phyloP scores from a whole-genome alignment of 2,113 vertebrate species.

The Mohoua ochrocephala region DNA sequence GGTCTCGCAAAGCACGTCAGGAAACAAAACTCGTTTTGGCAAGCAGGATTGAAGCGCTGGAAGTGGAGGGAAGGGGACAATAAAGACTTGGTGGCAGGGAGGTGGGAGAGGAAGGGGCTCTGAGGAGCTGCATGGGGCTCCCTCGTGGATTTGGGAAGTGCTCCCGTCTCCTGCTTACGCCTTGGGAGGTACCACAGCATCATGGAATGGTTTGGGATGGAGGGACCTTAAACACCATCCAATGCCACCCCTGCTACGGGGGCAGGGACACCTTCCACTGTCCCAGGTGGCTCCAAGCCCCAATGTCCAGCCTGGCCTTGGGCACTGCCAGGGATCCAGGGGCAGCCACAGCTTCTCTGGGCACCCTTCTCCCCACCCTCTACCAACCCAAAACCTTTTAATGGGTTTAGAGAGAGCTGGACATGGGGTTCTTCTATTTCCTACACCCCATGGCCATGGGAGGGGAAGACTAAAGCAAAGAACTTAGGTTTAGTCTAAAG shows the following conservation, averaged over 20 bases:
- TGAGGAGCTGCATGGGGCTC: not conserved
- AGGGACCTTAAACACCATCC: rapidly evolving
- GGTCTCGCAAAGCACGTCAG: not conserved
- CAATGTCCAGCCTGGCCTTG: not conserved
- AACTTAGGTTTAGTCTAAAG: not conserved
- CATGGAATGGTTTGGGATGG: not conserved
- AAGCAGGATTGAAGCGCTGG: rapidly evolving
- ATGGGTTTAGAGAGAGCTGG: not conserved
- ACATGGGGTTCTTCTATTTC: not conserved
- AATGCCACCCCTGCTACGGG: not conserved
- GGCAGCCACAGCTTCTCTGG: not conserved
- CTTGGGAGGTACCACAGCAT: not conserved
- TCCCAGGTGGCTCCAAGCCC: not conserved
- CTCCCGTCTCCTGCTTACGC: not conserved
- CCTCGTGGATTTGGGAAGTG: not conserved
- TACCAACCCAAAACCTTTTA: not conserved
- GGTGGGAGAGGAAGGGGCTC: not conserved
- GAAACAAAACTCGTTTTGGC: not conserved
- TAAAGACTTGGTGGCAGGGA: not conserved
- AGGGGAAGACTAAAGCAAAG: not conserved
- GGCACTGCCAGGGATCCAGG: not conserved
- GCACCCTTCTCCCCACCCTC: not conserved
- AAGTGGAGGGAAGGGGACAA: not conserved
- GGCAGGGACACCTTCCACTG: not conserved
- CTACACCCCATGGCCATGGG: not conserved